Evolutionary conservation across 2,888 invertebrate species (phyloP), one percentile per base, ranked within the genome.

Genomic region (Zhuqinia jingwanae): DNA sequence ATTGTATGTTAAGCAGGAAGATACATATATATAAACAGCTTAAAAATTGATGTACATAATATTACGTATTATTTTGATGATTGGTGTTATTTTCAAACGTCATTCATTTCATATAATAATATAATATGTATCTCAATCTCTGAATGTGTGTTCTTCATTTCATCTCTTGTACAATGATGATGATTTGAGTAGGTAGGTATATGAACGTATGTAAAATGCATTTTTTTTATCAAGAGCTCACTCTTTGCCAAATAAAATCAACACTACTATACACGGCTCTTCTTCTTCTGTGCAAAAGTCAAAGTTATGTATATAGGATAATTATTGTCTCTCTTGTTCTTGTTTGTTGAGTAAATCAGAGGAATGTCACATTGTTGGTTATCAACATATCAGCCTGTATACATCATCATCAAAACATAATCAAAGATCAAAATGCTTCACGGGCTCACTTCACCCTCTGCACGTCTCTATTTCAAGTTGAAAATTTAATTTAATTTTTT

Each of bases 61-160:
- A 73, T 73, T 73, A 70, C 47, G 70, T 47, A 70, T 47, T 22
- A 45, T 27, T 60, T 13, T 6, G 45, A 45, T 50, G 30, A 53
- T n/a, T 73, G 27, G 50, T 53, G 50, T 73, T 53, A 50, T 73
- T 73, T 50, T 70, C 47, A 15, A 73, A 73, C 50, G 73, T 73
- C 73, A 73, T 50, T 73, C 53, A 50, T 25, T 27, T 27, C 70
- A n/a, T 50, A 30, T 68, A 15, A 25, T 22, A 17, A 58, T 50
- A 2, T 50, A 15, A n/a, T n/a, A n/a, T n/a, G n/a, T 70, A 70
- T 68, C 17, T 65, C 42, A 45, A 68, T 45, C 17, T 73, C 27
- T 8, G 36, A 6, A 36, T 73, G 30, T 50, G 13, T 25, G 25
- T 25, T 70, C 47, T 36, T 36, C 3, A 36, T 36, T 36, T 36